Evolutionary conservation across 2,888 invertebrate species (phyloP).

Genomic region (Epiblema foenella): DNA sequence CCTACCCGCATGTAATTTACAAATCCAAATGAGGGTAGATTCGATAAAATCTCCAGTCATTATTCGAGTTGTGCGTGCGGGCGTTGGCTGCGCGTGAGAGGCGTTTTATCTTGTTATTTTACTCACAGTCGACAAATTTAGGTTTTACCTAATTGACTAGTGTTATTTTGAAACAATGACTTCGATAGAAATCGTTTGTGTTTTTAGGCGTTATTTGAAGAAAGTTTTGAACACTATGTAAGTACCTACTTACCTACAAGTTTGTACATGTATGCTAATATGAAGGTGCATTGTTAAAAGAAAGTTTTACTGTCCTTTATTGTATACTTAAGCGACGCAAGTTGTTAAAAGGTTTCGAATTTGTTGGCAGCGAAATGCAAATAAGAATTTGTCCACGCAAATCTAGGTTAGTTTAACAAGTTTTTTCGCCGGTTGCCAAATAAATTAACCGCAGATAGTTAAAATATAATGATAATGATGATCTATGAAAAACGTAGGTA

Average conservation of each 20-base stretch:
- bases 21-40: slow-evolving; percentile 27
- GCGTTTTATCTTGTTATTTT: slow-evolving; percentile 10
- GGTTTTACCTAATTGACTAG: slow-evolving; percentile 36
- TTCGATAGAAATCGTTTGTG: slow-evolving; percentile 49
- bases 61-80: slow-evolving; percentile 9
- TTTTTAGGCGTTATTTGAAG: slow-evolving; percentile 63
- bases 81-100: not conserved
- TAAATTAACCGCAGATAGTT: slow-evolving; percentile 32
- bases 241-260: slow-evolving; percentile 58
- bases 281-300: slow-evolving; percentile 18
- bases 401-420: slow-evolving; percentile 25
- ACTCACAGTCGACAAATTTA: slow-evolving; percentile 30
- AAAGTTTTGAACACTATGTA: slow-evolving; percentile 66
- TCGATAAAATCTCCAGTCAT: slow-evolving; percentile 14
- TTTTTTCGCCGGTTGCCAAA: slow-evolving; percentile 21
- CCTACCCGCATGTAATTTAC: slow-evolving; percentile 33
- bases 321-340: not conserved
- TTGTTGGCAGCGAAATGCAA: slow-evolving; percentile 12
- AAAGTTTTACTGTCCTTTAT: slow-evolving; percentile 9
- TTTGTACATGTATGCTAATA: slow-evolving; percentile 18
- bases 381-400: slow-evolving; percentile 3
- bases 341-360: not conserved
- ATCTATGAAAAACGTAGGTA: slow-evolving; percentile 11
- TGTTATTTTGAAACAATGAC: slow-evolving; percentile 27
- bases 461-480: slow-evolving; percentile 14